phyloP scores from a whole-genome alignment of 1,140 invertebrate genomes.

The Lanistes nyassanus region DNA sequence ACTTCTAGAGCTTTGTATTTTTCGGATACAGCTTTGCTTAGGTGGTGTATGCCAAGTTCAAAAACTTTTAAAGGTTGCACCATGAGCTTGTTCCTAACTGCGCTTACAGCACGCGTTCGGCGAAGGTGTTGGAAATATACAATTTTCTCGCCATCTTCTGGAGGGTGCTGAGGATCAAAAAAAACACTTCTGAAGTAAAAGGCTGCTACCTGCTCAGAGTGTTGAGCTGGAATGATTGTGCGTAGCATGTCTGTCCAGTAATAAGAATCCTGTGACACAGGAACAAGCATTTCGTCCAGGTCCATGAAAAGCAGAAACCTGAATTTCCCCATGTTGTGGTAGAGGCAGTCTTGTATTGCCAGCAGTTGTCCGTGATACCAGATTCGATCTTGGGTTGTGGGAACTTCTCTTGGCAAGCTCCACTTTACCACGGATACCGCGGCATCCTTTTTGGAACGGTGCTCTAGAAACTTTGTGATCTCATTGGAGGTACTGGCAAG shows the following conservation, averaged over 20 bases:
- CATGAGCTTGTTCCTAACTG: slow-evolving; percentile 56
- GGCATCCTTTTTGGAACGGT: slow-evolving; percentile 46
- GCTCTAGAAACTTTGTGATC: slow-evolving; percentile 43
- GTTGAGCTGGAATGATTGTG: slow-evolving; percentile 5
- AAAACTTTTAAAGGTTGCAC: slow-evolving; percentile 54
- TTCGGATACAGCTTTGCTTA: slow-evolving; percentile 49
- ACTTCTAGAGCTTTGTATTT: slow-evolving; percentile 35
- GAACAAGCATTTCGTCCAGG: slow-evolving; percentile 65
- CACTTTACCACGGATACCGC: slow-evolving; percentile 47
- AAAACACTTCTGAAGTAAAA: slow-evolving; percentile 62
- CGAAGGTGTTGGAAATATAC: slow-evolving; percentile 45
- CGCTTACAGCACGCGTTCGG: slow-evolving; percentile 47
- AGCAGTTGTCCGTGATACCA: slow-evolving; percentile 65
- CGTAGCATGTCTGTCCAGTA: slow-evolving; percentile 43
- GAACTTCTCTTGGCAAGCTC: slow-evolving; percentile 46
- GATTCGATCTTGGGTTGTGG: slow-evolving; percentile 30
- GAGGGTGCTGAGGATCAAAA: slow-evolving; percentile 49
- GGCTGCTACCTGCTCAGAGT: slow-evolving; percentile 31
- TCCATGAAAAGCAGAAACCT: slow-evolving; percentile 62
- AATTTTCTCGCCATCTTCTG: slow-evolving; percentile 31
- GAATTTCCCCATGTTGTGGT: slow-evolving; percentile 55
- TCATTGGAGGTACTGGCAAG: slow-evolving; percentile 44
- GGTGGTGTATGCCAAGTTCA: slow-evolving; percentile 65
- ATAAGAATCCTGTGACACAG: slow-evolving; percentile 33
- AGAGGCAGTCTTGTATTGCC: slow-evolving; percentile 64